A percentile compares a stretch with the other conserved stretches of the same genome.
phyloP scores from a whole-genome alignment of 2,888 invertebrate species.

The Pseudococcus viburni region DNA sequence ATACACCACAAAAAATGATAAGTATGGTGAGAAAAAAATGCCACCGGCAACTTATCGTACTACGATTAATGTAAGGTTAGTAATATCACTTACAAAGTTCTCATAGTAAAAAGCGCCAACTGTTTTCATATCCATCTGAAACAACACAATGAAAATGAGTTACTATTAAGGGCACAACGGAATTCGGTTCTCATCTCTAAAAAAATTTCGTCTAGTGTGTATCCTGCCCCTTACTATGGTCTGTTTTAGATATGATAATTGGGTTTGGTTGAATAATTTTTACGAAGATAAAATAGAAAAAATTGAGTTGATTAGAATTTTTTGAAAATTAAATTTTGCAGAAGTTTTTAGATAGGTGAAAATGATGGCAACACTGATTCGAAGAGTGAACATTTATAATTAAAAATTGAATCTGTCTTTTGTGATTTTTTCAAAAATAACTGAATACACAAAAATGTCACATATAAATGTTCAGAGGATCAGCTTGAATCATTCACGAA shows the following conservation, averaged over 20 bases:
- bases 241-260: neutral
- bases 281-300: neutral
- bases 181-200: slow-evolving; percentile 57
- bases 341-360: neutral
- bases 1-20: neutral
- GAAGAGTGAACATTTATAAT: neutral
- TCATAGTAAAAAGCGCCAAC: slow-evolving; percentile 96
- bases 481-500: too few relatives aligned
- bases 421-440: neutral
- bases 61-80: slow-evolving; percentile 53
- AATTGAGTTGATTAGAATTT: neutral
- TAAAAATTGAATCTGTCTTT: neutral
- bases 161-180: slow-evolving; percentile 63
- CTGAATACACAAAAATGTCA: neutral
- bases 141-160: slow-evolving; percentile 70
- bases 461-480: too few relatives aligned
- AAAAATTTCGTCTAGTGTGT: neutral
- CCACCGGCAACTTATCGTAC: slow-evolving; percentile 12
- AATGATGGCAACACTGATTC: neutral
- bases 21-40: neutral
- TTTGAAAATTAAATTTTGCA: neutral
- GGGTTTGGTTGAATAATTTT: neutral
- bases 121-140: slow-evolving; percentile 97
- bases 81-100: slow-evolving; percentile 88
- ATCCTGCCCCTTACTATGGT: neutral